These are phyloP conservation scores for Agrotis segetum DNA, from an alignment of 2,888 invertebrate species.

Conservation along the genomic window DNA sequence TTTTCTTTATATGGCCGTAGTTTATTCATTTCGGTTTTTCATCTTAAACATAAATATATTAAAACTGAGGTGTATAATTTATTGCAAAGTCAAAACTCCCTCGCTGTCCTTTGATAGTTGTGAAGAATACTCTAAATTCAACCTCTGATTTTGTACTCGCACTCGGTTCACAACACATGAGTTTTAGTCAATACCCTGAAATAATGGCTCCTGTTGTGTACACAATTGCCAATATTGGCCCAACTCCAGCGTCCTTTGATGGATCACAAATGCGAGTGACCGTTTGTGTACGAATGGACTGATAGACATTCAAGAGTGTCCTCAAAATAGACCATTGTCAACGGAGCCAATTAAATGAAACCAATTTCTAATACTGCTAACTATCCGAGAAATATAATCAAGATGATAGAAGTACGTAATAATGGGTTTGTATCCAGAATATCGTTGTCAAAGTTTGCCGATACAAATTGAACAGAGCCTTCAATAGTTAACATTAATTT, in stretches of 20 bases:
- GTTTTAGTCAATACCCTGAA: conserved; percentile 29
- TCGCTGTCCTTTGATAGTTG: no score
- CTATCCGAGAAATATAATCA: conserved; percentile 25
- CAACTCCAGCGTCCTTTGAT: conserved; percentile 28
- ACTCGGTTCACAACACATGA: conserved; percentile 5
- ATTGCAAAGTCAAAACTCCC: no score
- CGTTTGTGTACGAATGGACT: conserved; percentile 20
- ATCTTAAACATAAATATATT: no score
- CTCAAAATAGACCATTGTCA: conserved; percentile 13
- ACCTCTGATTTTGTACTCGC: conserved; percentile 1
- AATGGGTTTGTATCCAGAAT: conserved; percentile 32
- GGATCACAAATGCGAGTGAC: conserved; percentile 30
- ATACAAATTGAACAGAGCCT: conserved; percentile 52
- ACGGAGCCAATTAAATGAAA: conserved; percentile 30
- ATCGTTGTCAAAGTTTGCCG: conserved; percentile 49
- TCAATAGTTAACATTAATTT: conserved; percentile 53
- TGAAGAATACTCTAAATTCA: not conserved
- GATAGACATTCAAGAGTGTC: conserved; percentile 17
- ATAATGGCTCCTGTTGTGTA: conserved; percentile 23
- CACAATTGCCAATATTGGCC: conserved; percentile 22
- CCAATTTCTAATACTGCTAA: conserved; percentile 31
- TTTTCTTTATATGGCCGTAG: not conserved
- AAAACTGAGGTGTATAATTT: no score
- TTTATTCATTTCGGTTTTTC: no score
- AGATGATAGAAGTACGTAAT: conserved; percentile 15